Base-by-base conservation (phyloP, 2,888 invertebrate genomes). In the Nymphalis c-album region DNA sequence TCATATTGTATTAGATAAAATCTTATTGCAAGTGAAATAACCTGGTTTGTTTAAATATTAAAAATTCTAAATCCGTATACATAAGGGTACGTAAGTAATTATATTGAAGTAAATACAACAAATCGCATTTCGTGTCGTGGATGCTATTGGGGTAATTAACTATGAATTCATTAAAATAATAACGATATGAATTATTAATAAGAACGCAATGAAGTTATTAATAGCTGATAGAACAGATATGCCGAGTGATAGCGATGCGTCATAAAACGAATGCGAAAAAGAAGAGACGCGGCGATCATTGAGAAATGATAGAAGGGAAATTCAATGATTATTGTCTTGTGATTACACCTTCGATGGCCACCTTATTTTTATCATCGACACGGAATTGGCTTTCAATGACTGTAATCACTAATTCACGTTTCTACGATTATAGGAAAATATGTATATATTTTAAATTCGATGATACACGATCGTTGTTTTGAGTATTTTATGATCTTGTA, bases 241-340 rank as follows among this genome's bases (percentile, higher is more conserved):
- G 10, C 13, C 40, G 40, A 10, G 71, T 57, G 60, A 66, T 60
- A 69, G 63, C 67, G 58, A 58, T n/a, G 62, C 64, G 47, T 66
- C 66, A 66, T 66, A 66, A 69, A 61, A 68, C 50, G 64, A 60
- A 64, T 45, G 67, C 60, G 31, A 26, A 40, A n/a, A 7, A 55
- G 64, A 61, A 51, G 50, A 50, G 22, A 69, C 48, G 50, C 64
- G 46, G 65, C 60, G 68, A 66, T 68, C 65, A 68, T 67, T 59
- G 65, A 62, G 48, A 31, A 64, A 63, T 57, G 63, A 63, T 69
- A 51, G 59, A 40, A 66, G 51, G 63, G 40, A 65, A 65, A 70
- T 64, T 69, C 67, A 68, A 64, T 40, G 68, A 70, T 70, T 67
- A 45, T 65, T 65, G 60, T 70, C 61, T 61, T 62, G 55, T 67